phyloP scores from a whole-genome alignment of 2,113 vertebrate species.

The Varanus komodoensis region DNA sequence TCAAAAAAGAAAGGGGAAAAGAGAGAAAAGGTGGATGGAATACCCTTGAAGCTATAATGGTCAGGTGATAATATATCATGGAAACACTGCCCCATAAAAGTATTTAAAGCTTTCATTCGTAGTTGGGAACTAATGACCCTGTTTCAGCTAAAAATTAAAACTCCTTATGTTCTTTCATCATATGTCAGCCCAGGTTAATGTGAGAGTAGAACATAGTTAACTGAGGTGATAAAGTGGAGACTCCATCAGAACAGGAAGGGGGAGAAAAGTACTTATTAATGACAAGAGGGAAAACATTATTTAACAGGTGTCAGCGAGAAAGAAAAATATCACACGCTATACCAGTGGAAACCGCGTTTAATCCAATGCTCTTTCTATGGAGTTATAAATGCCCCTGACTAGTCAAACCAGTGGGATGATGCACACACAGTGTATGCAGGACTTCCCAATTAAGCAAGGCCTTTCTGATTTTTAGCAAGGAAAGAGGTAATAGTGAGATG shows the following conservation, averaged over 20 bases:
- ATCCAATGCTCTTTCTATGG: background rate
- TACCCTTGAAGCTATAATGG: conserved; percentile 69
- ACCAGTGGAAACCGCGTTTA: conserved; percentile 45
- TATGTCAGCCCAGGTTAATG: conserved; percentile 75
- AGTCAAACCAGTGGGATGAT: background rate
- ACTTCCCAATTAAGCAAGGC: conserved; percentile 51
- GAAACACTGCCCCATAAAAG: conserved; percentile 76
- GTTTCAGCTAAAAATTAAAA: conserved; percentile 80
- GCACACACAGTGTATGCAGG: background rate
- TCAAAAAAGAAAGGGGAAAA: background rate
- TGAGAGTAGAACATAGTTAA: conserved; percentile 72
- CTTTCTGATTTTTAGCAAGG: conserved; percentile 60
- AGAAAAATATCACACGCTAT: conserved; percentile 6
- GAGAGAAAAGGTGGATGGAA: conserved; percentile 19
- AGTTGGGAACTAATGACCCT: conserved; percentile 78
- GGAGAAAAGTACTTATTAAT: conserved; percentile 37
- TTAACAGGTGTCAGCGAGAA: conserved; percentile 3
- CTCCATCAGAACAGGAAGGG: conserved; percentile 46
- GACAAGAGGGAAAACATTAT: conserved; percentile 50
- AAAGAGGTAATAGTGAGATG: conserved; percentile 1
- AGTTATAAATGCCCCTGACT: background rate
- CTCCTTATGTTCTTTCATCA: conserved; percentile 75
- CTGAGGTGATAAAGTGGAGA: conserved; percentile 71
- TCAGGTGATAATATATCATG: conserved; percentile 83
- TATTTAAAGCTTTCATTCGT: conserved; percentile 77